Evolutionary conservation across 2,888 invertebrate genomes (phyloP).

Genomic region (Metacarcinus magister): DNA sequence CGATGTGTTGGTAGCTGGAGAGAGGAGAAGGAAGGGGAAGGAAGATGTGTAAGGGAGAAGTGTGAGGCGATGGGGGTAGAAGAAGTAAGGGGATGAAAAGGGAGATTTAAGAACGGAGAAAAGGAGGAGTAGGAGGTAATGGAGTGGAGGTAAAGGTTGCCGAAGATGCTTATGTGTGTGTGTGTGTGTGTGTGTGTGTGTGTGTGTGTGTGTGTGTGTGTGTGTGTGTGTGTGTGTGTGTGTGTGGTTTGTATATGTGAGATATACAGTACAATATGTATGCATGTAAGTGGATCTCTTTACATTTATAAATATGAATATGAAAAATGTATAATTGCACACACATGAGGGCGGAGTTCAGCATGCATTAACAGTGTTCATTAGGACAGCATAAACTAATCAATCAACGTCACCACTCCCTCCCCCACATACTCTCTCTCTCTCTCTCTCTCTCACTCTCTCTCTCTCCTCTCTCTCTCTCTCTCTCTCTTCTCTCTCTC

Average conservation of each 20-base stretch:
- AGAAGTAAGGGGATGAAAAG: not conserved
- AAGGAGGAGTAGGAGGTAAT: not conserved
- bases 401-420: not conserved
- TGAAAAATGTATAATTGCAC: slow-evolving; percentile 34
- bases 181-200: too few relatives aligned
- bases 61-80: not conserved
- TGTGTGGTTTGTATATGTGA: not conserved
- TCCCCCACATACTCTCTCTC: not conserved
- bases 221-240: too few relatives aligned
- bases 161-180: too few relatives aligned
- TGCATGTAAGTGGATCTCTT: slow-evolving; percentile 28
- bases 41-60: not conserved
- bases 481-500: not conserved
- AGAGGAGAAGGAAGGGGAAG: not conserved
- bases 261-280: too few relatives aligned
- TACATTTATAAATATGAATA: not conserved
- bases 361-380: slow-evolving; percentile 8
- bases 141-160: not conserved
- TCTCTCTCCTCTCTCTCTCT: not conserved
- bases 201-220: too few relatives aligned
- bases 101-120: too few relatives aligned
- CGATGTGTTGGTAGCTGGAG: not conserved
- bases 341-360: not conserved
- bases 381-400: not conserved
- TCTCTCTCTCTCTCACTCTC: not conserved